Percentiles rank a stretch among this genome's conserved stretches.
phyloP scores from a whole-genome alignment of 2,888 invertebrate genomes.

The Noctua comes region DNA sequence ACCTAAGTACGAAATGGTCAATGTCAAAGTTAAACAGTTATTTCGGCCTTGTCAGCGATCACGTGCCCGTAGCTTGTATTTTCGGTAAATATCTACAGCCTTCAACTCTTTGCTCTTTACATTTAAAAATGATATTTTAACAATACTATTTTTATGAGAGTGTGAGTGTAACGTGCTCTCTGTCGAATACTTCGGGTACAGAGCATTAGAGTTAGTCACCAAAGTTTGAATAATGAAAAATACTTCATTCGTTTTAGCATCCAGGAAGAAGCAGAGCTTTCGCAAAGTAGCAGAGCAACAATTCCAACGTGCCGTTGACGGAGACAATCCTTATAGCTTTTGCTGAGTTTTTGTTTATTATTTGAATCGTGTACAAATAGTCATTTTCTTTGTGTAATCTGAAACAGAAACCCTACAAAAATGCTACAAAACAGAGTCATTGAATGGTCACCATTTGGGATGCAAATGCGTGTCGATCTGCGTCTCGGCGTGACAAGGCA shows the following conservation, averaged over 20 bases:
- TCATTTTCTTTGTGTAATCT: not conserved
- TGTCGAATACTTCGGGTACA: not conserved
- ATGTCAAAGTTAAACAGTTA: constrained; percentile 62
- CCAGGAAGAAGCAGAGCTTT: not conserved
- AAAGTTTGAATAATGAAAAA: constrained; percentile 1
- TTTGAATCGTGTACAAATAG: not conserved
- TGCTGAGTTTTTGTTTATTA: not conserved
- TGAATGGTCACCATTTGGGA: constrained; percentile 70
- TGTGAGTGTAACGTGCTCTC: not conserved
- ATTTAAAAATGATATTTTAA: constrained; percentile 35
- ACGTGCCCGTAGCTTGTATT: constrained; percentile 36
- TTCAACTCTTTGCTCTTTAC: constrained; percentile 32
- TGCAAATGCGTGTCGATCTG: constrained; percentile 70
- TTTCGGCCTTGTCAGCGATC: constrained; percentile 52
- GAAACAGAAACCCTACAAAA: not conserved
- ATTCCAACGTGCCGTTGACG: not conserved
- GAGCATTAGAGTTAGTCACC: not conserved
- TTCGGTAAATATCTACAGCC: constrained; percentile 43
- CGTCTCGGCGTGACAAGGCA: constrained; percentile 47
- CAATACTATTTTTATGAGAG: constrained; percentile 23
- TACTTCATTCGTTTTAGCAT: not conserved
- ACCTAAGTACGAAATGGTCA: constrained; percentile 54
- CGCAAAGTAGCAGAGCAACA: not conserved
- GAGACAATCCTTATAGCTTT: not conserved
- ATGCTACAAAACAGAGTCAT: constrained; percentile 8